Conservation (phyloP, 1,140 invertebrate species). For the Bombus confusus region DNA sequence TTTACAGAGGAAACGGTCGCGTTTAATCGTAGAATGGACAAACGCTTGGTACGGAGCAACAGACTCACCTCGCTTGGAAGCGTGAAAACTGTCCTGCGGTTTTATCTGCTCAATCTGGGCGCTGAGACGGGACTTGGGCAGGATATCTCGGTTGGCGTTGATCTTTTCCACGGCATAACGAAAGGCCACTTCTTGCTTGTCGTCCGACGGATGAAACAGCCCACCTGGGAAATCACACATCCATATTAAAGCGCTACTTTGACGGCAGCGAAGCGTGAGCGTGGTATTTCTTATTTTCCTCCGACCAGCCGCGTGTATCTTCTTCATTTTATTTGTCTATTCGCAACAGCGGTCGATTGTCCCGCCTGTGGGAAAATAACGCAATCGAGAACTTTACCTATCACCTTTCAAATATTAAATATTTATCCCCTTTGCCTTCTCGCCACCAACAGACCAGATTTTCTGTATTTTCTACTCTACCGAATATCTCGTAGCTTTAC, state of each 20-base stretch:
- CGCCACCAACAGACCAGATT: background rate
- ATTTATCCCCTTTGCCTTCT: background rate
- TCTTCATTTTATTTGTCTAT: constrained; percentile 3
- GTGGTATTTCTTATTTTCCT: constrained; percentile 48
- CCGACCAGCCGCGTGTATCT: background rate
- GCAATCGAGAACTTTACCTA: background rate
- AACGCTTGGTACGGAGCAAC: background rate
- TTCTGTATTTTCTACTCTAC: background rate
- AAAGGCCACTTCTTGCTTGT: constrained; percentile 94
- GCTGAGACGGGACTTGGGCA: constrained; percentile 91
- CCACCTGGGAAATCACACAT: constrained; percentile 87
- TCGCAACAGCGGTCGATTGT: background rate
- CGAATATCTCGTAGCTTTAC: background rate
- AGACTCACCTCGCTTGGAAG: constrained; percentile 92
- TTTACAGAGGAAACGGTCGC: background rate
- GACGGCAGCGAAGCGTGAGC: constrained; percentile 27
- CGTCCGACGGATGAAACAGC: constrained; percentile 92
- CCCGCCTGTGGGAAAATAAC: background rate
- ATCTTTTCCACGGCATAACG: constrained; percentile 94
- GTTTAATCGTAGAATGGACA: background rate
- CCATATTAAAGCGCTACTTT: constrained; percentile 67
- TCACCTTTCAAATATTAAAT: background rate
- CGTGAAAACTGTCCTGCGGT: constrained; percentile 95
- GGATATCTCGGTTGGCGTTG: constrained; percentile 90
- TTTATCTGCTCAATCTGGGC: constrained; percentile 94